Percentiles rank a stretch among this genome's conserved stretches.
Conservation (phyloP, 2,888 invertebrate genomes). For the Stenoptilia bipunctidactyla region DNA sequence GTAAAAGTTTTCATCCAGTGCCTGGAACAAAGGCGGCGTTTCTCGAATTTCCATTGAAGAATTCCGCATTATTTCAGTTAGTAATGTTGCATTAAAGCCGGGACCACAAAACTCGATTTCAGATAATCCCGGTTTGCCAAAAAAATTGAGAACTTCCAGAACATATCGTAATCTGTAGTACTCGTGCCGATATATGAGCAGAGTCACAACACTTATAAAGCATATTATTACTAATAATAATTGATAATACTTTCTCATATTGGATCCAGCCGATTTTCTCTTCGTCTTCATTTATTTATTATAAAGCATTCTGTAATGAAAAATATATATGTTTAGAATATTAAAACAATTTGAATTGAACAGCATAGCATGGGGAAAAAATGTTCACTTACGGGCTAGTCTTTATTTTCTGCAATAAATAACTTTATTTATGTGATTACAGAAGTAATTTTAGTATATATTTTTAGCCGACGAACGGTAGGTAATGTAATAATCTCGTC, state of each 20-base stretch:
- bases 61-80: slow-evolving; percentile 60
- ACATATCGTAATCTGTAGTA: slow-evolving; percentile 87
- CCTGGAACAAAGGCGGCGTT: slow-evolving; percentile 77
- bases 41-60: slow-evolving; percentile 70
- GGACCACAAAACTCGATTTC: slow-evolving; percentile 67
- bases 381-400: too few species aligned
- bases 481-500: too few species aligned
- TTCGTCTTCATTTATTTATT: slow-evolving; percentile 51
- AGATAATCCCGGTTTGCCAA: slow-evolving; percentile 77
- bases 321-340: slow-evolving; percentile 19
- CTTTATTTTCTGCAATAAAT: too few species aligned
- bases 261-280: slow-evolving; percentile 42
- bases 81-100: slow-evolving; percentile 62
- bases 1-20: slow-evolving; percentile 73
- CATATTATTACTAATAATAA: slow-evolving; percentile 79
- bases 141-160: slow-evolving; percentile 87
- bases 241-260: slow-evolving; percentile 89
- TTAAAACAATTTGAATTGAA: too few species aligned
- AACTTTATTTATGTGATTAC: too few species aligned
- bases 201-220: slow-evolving; percentile 77
- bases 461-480: too few species aligned
- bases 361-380: too few species aligned
- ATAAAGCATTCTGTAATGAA: slow-evolving; percentile 15
- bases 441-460: too few species aligned
- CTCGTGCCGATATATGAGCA: slow-evolving; percentile 87